Conservation (phyloP, 2,113 vertebrate genomes). For the Natator depressus region DNA sequence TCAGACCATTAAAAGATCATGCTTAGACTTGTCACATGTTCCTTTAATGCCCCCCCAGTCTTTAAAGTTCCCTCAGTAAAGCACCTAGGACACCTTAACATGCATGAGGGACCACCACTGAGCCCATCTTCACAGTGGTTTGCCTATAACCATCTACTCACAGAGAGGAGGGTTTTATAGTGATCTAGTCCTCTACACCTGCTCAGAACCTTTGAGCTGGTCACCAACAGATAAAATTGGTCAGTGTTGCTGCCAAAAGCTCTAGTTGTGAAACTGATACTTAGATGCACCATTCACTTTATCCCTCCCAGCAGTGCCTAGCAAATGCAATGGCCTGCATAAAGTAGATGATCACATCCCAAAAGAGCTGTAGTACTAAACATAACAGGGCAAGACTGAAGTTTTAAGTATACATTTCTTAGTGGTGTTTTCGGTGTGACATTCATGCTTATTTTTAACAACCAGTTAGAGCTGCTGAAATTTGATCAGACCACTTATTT, state of each 20-base stretch:
- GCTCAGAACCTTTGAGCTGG: not conserved
- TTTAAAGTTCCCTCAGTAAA: not conserved
- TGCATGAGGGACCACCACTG: not conserved
- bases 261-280: not conserved
- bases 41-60: not conserved
- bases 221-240: not conserved
- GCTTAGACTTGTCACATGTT: rapidly evolving
- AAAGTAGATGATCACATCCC: not conserved
- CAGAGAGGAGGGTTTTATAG: rapidly evolving
- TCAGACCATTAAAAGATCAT: not conserved
- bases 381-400: not conserved
- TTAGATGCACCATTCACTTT: not conserved
- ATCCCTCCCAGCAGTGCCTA: not conserved
- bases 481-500: not conserved
- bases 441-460: not conserved
- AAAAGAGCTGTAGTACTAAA: not conserved
- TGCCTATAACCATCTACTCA: not conserved
- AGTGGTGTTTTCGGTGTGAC: not conserved
- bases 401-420: not conserved
- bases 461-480: not conserved
- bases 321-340: not conserved
- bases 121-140: not conserved
- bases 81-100: not conserved
- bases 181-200: not conserved
- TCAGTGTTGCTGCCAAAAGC: not conserved